Evolutionary conservation across 2,113 vertebrate genomes (phyloP).

Genomic region (Typhlomys cinereus): DNA sequence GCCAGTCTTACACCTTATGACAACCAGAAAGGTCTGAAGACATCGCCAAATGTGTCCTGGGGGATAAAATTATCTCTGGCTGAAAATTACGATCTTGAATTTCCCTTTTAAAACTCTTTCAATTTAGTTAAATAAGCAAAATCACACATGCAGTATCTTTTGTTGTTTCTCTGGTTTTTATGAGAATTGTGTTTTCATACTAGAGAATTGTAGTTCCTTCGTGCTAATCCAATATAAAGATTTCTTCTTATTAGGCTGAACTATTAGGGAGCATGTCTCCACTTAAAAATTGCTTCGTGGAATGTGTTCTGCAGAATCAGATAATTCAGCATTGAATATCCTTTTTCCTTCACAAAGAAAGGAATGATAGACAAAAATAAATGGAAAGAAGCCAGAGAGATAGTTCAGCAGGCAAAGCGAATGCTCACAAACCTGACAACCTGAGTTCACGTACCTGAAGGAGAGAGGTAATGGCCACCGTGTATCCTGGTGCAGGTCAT

Average conservation of each 20-base stretch:
- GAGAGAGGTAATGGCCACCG: no score
- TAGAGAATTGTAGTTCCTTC: not conserved
- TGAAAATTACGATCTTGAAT: not conserved
- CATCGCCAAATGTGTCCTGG: no score
- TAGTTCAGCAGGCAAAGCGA: no score
- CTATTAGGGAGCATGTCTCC: not conserved
- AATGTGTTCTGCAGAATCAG: slow-evolving; percentile 5
- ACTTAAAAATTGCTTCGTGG: not conserved
- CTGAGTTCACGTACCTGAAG: no score
- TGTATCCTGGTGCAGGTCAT: no score
- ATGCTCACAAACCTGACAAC: no score
- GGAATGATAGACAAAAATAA: slow-evolving; percentile 12
- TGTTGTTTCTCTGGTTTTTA: not conserved
- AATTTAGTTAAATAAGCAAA: not conserved
- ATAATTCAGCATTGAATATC: not conserved
- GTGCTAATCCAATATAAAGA: not conserved
- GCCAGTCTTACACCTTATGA: not conserved
- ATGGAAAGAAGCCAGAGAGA: no score
- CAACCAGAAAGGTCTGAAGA: not conserved
- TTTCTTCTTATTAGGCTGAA: not conserved
- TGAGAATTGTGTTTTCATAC: not conserved
- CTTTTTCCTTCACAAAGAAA: not conserved
- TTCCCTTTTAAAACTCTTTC: not conserved
- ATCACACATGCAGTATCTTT: not conserved
- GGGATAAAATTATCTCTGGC: not conserved